phyloP scores from a whole-genome alignment of 2,113 vertebrate genomes.

The Sclerurus mexicanus region DNA sequence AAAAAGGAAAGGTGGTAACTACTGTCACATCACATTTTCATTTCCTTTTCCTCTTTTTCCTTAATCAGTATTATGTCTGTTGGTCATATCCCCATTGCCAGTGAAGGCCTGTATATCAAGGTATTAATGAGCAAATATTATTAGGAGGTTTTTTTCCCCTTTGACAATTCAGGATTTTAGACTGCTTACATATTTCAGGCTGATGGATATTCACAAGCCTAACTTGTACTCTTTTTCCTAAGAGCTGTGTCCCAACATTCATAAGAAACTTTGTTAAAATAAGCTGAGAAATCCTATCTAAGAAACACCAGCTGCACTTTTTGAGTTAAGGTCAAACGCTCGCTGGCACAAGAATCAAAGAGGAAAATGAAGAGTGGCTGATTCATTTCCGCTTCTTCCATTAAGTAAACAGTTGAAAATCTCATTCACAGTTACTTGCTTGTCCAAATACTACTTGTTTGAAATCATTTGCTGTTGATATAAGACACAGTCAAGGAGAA shows the following conservation, averaged over 20 bases:
- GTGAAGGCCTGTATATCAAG: background rate
- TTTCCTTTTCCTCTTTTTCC: background rate
- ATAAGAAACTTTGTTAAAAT: background rate
- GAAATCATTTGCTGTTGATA: background rate
- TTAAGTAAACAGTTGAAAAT: constrained; percentile 29
- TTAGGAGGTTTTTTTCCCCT: background rate
- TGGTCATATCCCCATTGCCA: background rate
- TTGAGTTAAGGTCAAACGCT: background rate
- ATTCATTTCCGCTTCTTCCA: background rate
- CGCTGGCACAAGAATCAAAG: background rate
- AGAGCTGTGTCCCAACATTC: background rate
- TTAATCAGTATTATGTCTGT: background rate
- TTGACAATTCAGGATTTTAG: background rate
- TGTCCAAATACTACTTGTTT: constrained; percentile 1
- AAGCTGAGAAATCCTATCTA: background rate
- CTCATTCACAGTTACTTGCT: constrained; percentile 22
- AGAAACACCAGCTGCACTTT: background rate
- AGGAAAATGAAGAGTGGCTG: constrained; percentile 2
- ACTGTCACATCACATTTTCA: background rate
- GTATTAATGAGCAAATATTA: background rate
- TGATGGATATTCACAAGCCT: background rate
- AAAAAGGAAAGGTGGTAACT: background rate
- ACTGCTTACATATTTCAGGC: background rate
- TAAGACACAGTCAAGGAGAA: constrained; percentile 9
- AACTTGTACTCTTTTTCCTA: background rate